These are phyloP conservation scores for Exocentrus adspersus DNA, from an alignment of 2,888 invertebrate species.

Conservation along the genomic window DNA sequence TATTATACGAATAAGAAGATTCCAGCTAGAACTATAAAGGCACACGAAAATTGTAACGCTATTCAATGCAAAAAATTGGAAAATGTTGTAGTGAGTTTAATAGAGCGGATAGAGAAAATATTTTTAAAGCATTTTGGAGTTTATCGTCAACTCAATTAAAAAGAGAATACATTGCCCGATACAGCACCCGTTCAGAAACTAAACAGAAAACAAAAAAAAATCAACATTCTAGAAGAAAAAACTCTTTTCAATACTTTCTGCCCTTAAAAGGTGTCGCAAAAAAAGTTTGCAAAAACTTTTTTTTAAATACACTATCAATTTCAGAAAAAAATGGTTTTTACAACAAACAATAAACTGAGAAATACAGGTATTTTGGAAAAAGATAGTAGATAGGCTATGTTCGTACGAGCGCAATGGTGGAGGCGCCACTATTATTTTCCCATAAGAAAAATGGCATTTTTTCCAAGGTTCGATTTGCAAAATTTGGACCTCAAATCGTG, in stretches of 20 bases:
- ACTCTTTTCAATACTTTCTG: neutral
- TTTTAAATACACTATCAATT: slow-evolving; percentile 1
- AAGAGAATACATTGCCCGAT: neutral
- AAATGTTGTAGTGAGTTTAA: neutral
- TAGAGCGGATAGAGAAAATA: neutral
- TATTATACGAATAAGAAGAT: neutral
- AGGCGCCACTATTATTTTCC: too few species aligned
- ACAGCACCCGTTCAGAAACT: neutral
- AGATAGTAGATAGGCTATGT: neutral
- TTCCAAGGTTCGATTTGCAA: too few species aligned
- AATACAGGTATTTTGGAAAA: neutral
- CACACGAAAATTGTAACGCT: neutral
- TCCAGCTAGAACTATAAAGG: neutral
- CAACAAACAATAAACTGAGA: neutral
- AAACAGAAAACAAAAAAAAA: neutral
- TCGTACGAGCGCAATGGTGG: too few species aligned
- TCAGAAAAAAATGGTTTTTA: too few species aligned
- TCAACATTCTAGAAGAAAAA: neutral
- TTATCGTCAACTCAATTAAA: neutral
- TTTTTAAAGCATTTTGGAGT: neutral
- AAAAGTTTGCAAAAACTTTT: neutral
- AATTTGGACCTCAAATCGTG: too few species aligned
- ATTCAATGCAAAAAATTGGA: neutral
- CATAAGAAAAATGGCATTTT: too few species aligned
- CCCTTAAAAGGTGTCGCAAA: neutral